These are phyloP conservation scores for Ageneiosus marmoratus DNA, from an alignment of 2,113 vertebrate genomes.

Conservation along the genomic window DNA sequence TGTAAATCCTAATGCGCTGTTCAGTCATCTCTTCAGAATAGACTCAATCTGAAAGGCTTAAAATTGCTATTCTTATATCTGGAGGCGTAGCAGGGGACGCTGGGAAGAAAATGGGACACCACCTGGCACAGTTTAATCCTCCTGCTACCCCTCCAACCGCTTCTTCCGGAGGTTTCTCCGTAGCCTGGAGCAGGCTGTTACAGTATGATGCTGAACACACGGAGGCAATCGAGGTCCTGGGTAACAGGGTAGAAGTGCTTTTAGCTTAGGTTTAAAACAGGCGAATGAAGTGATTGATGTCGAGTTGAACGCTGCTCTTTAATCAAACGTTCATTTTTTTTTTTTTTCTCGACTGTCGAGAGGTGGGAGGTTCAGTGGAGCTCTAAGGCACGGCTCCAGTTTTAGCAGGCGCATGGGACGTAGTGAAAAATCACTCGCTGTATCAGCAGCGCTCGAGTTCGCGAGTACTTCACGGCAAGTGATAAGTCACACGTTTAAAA, in stretches of 20 bases:
- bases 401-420: constrained; percentile 6
- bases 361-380: constrained; percentile 11
- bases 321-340: not conserved
- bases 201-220: constrained; percentile 3
- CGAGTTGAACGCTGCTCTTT: constrained; percentile 2
- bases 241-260: not conserved
- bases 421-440: constrained; percentile 10
- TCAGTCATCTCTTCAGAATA: constrained; percentile 10
- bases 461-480: not conserved
- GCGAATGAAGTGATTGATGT: not conserved
- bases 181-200: constrained; percentile 26
- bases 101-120: constrained; percentile 48
- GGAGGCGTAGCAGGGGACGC: constrained; percentile 46
- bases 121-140: constrained; percentile 47
- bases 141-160: constrained; percentile 2
- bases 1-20: not conserved
- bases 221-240: constrained; percentile 10
- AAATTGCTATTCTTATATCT: constrained; percentile 51
- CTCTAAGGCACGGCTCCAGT: constrained; percentile 15
- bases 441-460: constrained; percentile 8
- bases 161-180: constrained; percentile 35
- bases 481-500: not conserved
- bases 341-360: not conserved
- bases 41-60: constrained; percentile 29
- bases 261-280: not conserved